Percentiles rank a stretch among this genome's conserved stretches.
Evolutionary conservation across 2,113 vertebrate genomes (phyloP).

Genomic region (Aspiorhynchus laticeps): DNA sequence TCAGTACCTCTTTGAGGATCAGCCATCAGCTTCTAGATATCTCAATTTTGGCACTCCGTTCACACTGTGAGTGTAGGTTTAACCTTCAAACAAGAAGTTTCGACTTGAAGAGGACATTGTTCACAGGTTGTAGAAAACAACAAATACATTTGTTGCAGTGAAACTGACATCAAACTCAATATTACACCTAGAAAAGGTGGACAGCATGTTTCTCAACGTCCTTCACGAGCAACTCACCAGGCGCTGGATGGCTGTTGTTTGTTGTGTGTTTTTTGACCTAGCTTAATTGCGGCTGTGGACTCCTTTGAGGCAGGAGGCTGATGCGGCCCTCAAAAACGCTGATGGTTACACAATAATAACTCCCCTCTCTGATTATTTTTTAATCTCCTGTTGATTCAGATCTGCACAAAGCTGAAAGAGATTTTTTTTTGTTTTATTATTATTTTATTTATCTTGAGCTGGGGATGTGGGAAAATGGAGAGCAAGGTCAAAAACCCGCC

Average conservation of each 20-base stretch:
- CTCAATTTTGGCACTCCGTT: constrained; percentile 35
- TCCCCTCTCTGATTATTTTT: constrained; percentile 56
- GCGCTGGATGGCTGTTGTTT: constrained; percentile 16
- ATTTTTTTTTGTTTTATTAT: not conserved
- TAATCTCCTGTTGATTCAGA: constrained; percentile 60
- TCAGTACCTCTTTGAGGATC: constrained; percentile 28
- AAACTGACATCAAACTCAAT: constrained; percentile 2
- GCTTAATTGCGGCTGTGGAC: constrained; percentile 42
- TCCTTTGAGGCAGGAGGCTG: constrained; percentile 34
- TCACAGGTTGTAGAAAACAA: not conserved
- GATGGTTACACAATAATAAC: constrained; percentile 53
- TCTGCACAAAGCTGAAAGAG: constrained; percentile 42
- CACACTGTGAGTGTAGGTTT: not conserved
- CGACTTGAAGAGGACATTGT: not conserved
- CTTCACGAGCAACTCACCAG: not conserved
- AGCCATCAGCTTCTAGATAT: constrained; percentile 50
- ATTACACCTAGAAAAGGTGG: constrained; percentile 1
- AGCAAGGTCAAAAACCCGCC: constrained; percentile 43
- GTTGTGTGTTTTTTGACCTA: constrained; percentile 32
- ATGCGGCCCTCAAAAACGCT: constrained; percentile 39
- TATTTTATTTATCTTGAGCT: not conserved
- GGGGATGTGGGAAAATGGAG: constrained; percentile 28
- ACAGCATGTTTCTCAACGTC: not conserved
- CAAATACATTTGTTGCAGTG: constrained; percentile 1
- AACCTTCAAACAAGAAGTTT: constrained; percentile 33